These are phyloP conservation scores for Sardinella longiceps DNA, from an alignment of 2,797 vertebrate species.

Conservation along the genomic window DNA sequence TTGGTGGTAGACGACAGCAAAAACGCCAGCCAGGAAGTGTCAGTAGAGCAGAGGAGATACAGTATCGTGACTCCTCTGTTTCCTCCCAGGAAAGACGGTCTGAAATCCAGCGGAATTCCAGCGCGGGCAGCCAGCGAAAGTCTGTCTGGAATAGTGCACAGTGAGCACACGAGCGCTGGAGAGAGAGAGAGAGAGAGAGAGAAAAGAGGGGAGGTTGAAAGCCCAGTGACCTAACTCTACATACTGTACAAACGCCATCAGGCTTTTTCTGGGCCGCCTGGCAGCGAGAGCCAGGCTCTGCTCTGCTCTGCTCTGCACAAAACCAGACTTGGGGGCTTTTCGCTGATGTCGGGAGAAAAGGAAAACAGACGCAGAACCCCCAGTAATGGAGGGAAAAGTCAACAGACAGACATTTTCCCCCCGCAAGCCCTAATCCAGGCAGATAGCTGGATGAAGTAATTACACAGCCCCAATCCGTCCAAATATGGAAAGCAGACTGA, in stretches of 20 bases:
- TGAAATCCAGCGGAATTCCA: conserved; percentile 32
- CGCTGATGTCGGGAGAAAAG: conserved; percentile 5
- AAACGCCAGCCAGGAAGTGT: conserved; percentile 35
- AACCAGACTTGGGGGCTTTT: conserved; percentile 5
- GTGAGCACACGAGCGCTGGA: background rate
- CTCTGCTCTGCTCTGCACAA: background rate
- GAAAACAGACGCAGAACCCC: background rate
- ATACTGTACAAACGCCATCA: conserved; percentile 42
- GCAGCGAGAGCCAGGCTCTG: no score
- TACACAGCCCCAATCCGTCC: background rate
- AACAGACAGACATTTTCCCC: conserved; percentile 17
- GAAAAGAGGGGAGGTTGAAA: background rate
- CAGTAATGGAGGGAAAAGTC: conserved; percentile 14
- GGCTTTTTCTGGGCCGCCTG: background rate
- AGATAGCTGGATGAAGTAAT: conserved; percentile 3
- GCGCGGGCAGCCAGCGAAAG: background rate
- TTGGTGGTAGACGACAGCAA: conserved; percentile 43
- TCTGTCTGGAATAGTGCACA: background rate
- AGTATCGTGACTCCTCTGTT: conserved; percentile 46
- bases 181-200: background rate
- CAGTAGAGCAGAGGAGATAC: conserved; percentile 45
- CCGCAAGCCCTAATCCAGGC: background rate
- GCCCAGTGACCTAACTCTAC: conserved; percentile 49
- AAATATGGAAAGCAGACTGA: background rate
- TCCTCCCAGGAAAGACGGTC: conserved; percentile 43